Conservation (phyloP, 2,888 invertebrate species). For the Euspilapteryx auroguttella region DNA sequence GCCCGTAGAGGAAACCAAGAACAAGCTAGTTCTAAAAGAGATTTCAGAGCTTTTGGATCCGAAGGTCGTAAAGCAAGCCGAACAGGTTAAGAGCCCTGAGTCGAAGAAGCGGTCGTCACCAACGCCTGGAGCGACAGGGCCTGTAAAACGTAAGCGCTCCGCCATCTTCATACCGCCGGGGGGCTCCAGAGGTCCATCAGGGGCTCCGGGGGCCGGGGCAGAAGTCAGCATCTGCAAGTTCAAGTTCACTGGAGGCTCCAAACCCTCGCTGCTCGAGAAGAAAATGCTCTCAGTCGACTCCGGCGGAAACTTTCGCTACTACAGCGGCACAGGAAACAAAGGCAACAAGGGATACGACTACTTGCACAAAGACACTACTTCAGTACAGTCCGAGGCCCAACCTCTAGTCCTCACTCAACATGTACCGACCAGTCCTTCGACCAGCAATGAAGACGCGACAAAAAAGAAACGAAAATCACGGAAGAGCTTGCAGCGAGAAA, state of each 20-base stretch:
- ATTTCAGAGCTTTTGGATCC: slow-evolving; percentile 48
- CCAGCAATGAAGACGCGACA: slow-evolving; percentile 35
- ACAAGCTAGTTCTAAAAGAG: slow-evolving; percentile 45
- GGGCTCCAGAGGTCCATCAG: slow-evolving; percentile 71
- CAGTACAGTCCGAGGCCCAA: slow-evolving; percentile 34
- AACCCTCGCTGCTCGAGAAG: slow-evolving; percentile 86
- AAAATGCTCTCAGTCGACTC: slow-evolving; percentile 90
- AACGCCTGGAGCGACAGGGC: slow-evolving; percentile 27
- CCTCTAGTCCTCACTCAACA: slow-evolving; percentile 13
- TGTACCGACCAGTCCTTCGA: slow-evolving; percentile 9
- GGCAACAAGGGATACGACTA: slow-evolving; percentile 81
- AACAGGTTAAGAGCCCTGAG: slow-evolving; percentile 26
- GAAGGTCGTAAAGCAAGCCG: slow-evolving; percentile 37
- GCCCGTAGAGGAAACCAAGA: slow-evolving; percentile 41
- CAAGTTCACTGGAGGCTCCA: slow-evolving; percentile 89
- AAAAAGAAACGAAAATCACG: slow-evolving; percentile 74
- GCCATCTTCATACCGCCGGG: slow-evolving; percentile 85
- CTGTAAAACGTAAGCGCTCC: slow-evolving; percentile 74
- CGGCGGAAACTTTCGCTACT: slow-evolving; percentile 85
- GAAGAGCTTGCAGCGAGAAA: slow-evolving; percentile 83
- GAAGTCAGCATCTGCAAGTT: slow-evolving; percentile 92
- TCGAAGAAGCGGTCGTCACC: slow-evolving; percentile 48
- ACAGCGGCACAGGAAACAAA: slow-evolving; percentile 83
- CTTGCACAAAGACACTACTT: slow-evolving; percentile 70
- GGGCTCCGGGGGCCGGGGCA: slow-evolving; percentile 74